Conservation (phyloP, 2,888 invertebrate species). For the Drosophila aldrichi region DNA sequence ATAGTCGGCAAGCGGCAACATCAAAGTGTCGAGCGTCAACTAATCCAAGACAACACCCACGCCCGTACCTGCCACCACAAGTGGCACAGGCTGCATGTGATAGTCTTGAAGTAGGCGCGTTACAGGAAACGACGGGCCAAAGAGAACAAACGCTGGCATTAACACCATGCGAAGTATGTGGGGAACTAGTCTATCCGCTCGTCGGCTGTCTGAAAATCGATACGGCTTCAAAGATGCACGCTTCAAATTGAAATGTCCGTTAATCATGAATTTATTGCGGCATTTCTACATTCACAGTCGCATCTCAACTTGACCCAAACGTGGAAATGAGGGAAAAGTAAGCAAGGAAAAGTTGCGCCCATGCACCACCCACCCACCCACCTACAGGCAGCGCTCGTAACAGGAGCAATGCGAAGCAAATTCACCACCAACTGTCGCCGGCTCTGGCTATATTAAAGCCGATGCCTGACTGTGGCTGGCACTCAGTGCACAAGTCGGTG, state of each 20-base stretch:
- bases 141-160: slow-evolving; percentile 46
- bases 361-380: slow-evolving; percentile 30
- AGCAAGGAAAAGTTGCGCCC: slow-evolving; percentile 7
- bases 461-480: slow-evolving; percentile 31
- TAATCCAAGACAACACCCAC: slow-evolving; percentile 20
- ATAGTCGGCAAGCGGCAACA: slow-evolving; percentile 26
- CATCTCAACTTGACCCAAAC: slow-evolving; percentile 67
- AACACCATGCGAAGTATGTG: slow-evolving; percentile 32
- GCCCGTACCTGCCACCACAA: neutral
- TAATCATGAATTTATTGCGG: slow-evolving; percentile 63
- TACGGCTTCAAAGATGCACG: slow-evolving; percentile 53
- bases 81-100: slow-evolving; percentile 44
- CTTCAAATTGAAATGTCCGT: slow-evolving; percentile 39
- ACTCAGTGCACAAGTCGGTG: slow-evolving; percentile 68
- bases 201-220: slow-evolving; percentile 53
- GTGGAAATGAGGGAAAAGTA: slow-evolving; percentile 15
- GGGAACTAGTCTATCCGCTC: neutral
- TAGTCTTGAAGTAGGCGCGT: slow-evolving; percentile 66
- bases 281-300: slow-evolving; percentile 38
- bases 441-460: slow-evolving; percentile 60
- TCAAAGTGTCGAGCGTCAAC: slow-evolving; percentile 41
- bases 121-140: slow-evolving; percentile 17
- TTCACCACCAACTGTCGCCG: slow-evolving; percentile 56
- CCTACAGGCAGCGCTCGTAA: slow-evolving; percentile 12
- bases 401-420: slow-evolving; percentile 40